These are phyloP conservation scores for Latrodectus geometricus DNA, from an alignment of 1,140 invertebrate genomes.

Conservation along the genomic window DNA sequence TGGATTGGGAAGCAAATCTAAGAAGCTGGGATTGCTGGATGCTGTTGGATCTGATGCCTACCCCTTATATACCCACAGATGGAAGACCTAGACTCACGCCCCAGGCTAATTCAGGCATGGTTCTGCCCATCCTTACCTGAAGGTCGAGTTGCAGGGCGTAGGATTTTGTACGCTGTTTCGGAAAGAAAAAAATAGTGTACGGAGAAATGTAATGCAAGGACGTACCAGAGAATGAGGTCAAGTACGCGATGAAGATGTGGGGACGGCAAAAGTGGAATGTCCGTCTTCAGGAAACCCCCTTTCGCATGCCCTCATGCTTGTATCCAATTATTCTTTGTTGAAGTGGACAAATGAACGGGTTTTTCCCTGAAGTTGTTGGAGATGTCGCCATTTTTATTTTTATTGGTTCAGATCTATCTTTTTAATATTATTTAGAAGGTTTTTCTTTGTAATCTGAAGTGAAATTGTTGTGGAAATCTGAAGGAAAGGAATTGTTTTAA, in stretches of 20 bases:
- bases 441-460: too few species aligned
- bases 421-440: too few species aligned
- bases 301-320: not conserved
- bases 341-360: slow-evolving; percentile 10
- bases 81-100: not conserved
- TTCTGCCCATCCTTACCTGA: slow-evolving; percentile 2
- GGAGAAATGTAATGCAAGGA: slow-evolving; percentile 20
- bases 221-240: slow-evolving; percentile 19
- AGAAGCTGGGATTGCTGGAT: not conserved
- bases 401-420: too few species aligned
- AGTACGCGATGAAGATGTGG: not conserved
- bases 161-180: not conserved
- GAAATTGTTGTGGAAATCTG: too few species aligned
- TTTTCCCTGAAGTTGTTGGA: slow-evolving; percentile 13
- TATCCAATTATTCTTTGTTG: not conserved
- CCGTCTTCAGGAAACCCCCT: not conserved
- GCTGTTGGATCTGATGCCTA: not conserved
- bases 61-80: not conserved
- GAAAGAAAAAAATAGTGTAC: not conserved
- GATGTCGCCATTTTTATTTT: too few species aligned
- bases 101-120: not conserved
- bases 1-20: not conserved
- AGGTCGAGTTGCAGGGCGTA: slow-evolving; percentile 13
- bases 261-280: slow-evolving; percentile 4
- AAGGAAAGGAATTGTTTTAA: too few species aligned